Percentiles rank a stretch among this genome's conserved stretches.
Conservation (phyloP, 2,113 vertebrate genomes). For the Corythornis madagascariensis region DNA sequence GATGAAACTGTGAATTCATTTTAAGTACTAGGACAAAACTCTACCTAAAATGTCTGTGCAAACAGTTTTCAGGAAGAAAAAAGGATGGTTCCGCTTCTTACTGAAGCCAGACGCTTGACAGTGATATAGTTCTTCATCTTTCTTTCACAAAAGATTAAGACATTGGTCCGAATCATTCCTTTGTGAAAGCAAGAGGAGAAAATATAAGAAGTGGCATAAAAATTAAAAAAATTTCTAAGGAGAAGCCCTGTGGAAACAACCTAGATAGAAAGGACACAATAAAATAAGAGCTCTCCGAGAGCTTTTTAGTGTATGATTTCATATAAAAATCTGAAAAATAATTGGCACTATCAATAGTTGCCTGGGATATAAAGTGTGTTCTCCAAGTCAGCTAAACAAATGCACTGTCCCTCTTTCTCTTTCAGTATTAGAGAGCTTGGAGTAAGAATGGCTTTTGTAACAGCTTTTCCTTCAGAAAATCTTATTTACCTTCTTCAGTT, state of each 20-base stretch:
- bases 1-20: conserved; percentile 50
- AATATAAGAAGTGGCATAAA: neutral
- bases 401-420: neutral
- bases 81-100: neutral
- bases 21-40: conserved; percentile 44
- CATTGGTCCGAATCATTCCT: neutral
- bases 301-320: neutral
- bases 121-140: neutral
- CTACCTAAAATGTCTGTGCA: conserved; percentile 14
- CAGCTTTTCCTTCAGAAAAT: neutral
- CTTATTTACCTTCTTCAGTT: neutral
- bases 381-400: neutral
- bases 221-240: conserved; percentile 1
- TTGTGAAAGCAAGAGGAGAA: conserved; percentile 1
- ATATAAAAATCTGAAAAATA: neutral
- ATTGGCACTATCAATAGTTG: neutral
- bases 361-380: neutral
- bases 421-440: neutral
- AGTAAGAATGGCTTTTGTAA: neutral
- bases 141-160: neutral
- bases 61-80: neutral
- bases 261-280: neutral
- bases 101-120: neutral
- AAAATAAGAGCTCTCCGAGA: neutral
- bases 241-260: neutral